A percentile compares a stretch with the other conserved stretches of the same genome.
Evolutionary conservation across 1,140 invertebrate genomes (phyloP).

Genomic region (Drosophila mojavensis): DNA sequence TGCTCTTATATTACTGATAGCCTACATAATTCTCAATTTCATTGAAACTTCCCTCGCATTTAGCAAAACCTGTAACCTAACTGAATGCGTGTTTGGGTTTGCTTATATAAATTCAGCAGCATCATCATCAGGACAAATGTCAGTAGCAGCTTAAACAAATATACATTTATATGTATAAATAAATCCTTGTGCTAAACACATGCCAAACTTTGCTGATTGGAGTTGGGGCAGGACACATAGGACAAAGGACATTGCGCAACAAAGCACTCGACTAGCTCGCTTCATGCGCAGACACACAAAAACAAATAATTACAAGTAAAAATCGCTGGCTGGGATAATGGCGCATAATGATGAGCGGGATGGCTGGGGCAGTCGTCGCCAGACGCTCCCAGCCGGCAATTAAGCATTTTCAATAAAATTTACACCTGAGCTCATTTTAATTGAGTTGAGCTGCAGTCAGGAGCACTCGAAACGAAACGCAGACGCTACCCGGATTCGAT

Average conservation of each 20-base stretch:
- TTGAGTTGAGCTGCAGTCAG: constrained; percentile 77
- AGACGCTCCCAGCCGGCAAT: constrained; percentile 63
- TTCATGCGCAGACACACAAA: constrained; percentile 67
- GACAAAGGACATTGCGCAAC: constrained; percentile 70
- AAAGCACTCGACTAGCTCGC: constrained; percentile 47
- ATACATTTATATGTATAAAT: constrained; percentile 34
- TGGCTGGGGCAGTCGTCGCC: constrained; percentile 19
- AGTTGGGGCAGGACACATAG: not conserved
- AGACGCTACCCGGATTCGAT: constrained; percentile 35
- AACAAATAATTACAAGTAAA: constrained; percentile 82
- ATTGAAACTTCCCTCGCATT: constrained; percentile 30
- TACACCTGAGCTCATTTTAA: constrained; percentile 83
- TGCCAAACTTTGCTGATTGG: constrained; percentile 31
- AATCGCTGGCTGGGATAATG: constrained; percentile 70
- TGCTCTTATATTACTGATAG: not conserved
- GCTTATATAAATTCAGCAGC: constrained; percentile 53
- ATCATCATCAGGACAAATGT: constrained; percentile 64
- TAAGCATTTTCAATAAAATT: constrained; percentile 83
- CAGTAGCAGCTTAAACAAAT: constrained; percentile 77
- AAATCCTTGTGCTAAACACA: constrained; percentile 60
- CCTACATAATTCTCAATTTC: not conserved
- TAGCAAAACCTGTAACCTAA: constrained; percentile 26
- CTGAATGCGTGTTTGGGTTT: constrained; percentile 7
- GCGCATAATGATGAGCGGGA: constrained; percentile 68
- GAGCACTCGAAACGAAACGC: constrained; percentile 64